Evolutionary conservation across 2,888 invertebrate genomes (phyloP), one percentile per base, ranked within the genome.

Genomic region (Anodontia alba): DNA sequence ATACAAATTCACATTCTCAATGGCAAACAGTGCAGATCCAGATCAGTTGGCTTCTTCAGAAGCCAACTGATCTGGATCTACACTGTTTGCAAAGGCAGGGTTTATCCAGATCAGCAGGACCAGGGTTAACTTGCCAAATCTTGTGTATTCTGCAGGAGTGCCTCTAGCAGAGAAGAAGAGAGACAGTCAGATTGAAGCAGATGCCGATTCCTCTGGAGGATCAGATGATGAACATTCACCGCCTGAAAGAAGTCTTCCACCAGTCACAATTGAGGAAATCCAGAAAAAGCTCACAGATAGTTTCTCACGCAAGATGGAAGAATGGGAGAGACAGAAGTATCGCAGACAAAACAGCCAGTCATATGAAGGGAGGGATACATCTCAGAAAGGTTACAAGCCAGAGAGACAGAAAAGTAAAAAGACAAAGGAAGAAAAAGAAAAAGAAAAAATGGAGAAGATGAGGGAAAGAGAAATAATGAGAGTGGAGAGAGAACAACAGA

Each of bases 221-320:
- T 87, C 87, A 33, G 82, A 87, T 57, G 87, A 88, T 31, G 72
- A 74, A 31, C 78, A 73, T 67, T 84, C 83, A 10, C 84, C 82
- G 68, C 85, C 71, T n/a, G 75, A 49, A 67, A 67, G 43, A 57
- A 76, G 67, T 51, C 75, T 54, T 23, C 33, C 33, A 12, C 73
- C 80, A 31, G 83, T 90, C 62, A 90, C 88, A 71, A 93, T 95
- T 43, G 94, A 95, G 74, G 95, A 95, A 74, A 91, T 95, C 33
- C 94, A 95, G 86, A 92, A 93, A 87, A 96, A 96, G 87, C 95
- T 97, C 17, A 97, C 97, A 31, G 97, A 97, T 80, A 98, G 98
- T 90, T 98, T 98, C 93, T 96, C 97, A 46, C 97, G 96, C 94
- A 98, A 98, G 93, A 95, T 98, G 38, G 96, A 97, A 86, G 98